These are phyloP conservation scores for Embidobia sp. DNA, from an alignment of 2,888 invertebrate species.

Conservation along the genomic window DNA sequence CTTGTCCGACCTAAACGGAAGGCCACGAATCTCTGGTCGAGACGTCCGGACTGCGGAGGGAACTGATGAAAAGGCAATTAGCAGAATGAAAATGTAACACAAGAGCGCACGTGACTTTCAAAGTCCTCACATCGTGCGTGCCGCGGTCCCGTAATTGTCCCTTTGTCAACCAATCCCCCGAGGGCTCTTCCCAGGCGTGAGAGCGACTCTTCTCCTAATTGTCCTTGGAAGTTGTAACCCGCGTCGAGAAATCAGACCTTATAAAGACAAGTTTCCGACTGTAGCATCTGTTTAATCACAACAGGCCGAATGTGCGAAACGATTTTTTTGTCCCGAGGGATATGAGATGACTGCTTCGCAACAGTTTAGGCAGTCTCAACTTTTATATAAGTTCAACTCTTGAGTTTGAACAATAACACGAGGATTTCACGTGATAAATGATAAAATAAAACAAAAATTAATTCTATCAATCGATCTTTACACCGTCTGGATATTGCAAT, in stretches of 20 bases:
- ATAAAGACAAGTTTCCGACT: slow-evolving; percentile 43
- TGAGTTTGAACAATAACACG: too few relatives aligned
- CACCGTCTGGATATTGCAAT: too few relatives aligned
- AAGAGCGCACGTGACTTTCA: slow-evolving; percentile 80
- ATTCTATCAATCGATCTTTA: too few relatives aligned
- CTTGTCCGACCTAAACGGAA: slow-evolving; percentile 25
- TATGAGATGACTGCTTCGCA: too few relatives aligned
- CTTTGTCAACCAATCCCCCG: slow-evolving; percentile 78
- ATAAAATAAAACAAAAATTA: too few relatives aligned
- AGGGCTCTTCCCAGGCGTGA: slow-evolving; percentile 67
- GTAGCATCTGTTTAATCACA: slow-evolving; percentile 35
- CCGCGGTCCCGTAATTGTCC: slow-evolving; percentile 77
- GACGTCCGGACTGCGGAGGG: slow-evolving; percentile 43
- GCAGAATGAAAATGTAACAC: slow-evolving; percentile 81
- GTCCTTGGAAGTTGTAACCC: slow-evolving; percentile 53
- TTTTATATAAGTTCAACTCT: too few relatives aligned
- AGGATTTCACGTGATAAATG: too few relatives aligned
- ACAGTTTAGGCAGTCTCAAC: too few relatives aligned
- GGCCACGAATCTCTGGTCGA: slow-evolving; percentile 50
- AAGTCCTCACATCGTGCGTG: slow-evolving; percentile 66
- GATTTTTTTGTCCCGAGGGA: too few relatives aligned
- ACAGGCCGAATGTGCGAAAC: slow-evolving; percentile 8
- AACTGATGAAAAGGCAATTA: slow-evolving; percentile 79
- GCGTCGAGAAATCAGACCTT: slow-evolving; percentile 55
- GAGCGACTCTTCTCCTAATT: slow-evolving; percentile 63